Conservation (phyloP, 1,140 invertebrate genomes). For the Trinorchestia longiramus region DNA sequence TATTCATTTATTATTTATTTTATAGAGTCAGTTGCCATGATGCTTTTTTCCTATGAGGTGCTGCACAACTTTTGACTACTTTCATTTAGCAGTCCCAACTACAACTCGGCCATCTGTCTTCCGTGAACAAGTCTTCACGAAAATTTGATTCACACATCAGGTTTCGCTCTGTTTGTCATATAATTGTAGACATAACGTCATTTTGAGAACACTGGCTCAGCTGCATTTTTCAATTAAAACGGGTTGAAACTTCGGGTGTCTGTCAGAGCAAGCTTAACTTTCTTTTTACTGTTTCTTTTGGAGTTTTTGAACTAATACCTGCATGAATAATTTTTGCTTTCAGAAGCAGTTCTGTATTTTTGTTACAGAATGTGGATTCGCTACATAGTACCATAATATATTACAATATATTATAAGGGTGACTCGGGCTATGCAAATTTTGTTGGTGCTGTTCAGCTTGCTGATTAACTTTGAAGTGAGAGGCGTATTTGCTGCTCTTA, state of each 20-base stretch:
- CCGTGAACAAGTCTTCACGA: background rate
- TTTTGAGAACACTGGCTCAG: background rate
- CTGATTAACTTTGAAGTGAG: no score
- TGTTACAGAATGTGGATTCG: background rate
- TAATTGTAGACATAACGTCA: background rate
- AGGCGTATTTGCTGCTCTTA: no score
- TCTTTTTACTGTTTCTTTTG: background rate
- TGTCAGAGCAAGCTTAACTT: background rate
- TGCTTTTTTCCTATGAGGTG: background rate
- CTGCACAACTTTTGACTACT: background rate
- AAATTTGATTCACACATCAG: background rate
- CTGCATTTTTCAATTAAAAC: background rate
- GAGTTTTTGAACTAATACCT: background rate
- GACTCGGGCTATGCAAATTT: background rate
- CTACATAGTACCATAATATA: background rate
- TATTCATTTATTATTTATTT: background rate
- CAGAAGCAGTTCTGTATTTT: background rate
- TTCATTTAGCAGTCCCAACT: no score
- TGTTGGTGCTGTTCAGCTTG: no score
- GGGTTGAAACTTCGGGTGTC: background rate
- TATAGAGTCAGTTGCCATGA: background rate
- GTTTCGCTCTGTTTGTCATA: background rate
- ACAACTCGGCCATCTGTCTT: background rate
- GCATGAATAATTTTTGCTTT: background rate
- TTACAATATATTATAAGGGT: background rate